Conservation (phyloP, 2,113 vertebrate species). For the Apteryx mantelli region DNA sequence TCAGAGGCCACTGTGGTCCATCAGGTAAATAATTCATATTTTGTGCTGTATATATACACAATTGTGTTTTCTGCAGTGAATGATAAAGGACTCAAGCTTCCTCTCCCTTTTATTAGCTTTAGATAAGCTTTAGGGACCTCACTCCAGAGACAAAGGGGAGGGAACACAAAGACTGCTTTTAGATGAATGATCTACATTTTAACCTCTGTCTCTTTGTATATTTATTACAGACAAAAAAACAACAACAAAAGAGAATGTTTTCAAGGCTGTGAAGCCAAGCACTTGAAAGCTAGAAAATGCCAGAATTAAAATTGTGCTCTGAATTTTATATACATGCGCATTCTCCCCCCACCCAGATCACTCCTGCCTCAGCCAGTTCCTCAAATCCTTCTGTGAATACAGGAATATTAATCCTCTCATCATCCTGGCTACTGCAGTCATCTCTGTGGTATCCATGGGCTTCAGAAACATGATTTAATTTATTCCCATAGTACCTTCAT, state of each 20-base stretch:
- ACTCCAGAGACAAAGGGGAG: neutral
- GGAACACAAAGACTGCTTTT: neutral
- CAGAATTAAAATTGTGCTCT: neutral
- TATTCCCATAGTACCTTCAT: neutral
- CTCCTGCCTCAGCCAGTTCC: neutral
- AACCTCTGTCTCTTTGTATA: neutral
- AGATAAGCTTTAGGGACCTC: neutral
- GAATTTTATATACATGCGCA: neutral
- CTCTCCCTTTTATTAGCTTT: neutral
- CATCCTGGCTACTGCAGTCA: neutral
- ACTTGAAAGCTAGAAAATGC: neutral
- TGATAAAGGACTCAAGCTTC: neutral
- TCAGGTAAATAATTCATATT: slow-evolving; percentile 62
- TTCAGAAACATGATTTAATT: neutral
- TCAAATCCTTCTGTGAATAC: neutral
- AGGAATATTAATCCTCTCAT: neutral
- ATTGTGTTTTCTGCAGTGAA: slow-evolving; percentile 5
- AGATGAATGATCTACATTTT: slow-evolving; percentile 6
- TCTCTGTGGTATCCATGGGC: neutral
- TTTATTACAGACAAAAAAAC: neutral
- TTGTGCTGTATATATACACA: slow-evolving; percentile 15
- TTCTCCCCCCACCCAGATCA: neutral
- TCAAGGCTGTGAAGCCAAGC: neutral
- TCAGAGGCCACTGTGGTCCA: neutral
- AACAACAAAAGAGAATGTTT: neutral